A percentile compares a stretch with the other conserved stretches of the same genome.
Conservation (phyloP, 2,888 invertebrate species). For the Limulus polyphemus region DNA sequence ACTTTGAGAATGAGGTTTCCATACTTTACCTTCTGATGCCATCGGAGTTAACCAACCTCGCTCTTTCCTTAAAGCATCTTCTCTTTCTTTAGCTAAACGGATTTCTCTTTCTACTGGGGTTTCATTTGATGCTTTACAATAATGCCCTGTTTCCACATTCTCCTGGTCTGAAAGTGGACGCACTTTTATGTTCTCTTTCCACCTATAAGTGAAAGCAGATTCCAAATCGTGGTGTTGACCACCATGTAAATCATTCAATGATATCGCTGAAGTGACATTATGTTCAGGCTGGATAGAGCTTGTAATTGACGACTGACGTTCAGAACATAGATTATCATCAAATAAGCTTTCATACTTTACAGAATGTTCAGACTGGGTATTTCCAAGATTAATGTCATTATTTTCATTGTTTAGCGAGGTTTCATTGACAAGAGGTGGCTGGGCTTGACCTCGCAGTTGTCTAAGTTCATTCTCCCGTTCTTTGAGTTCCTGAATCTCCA, state of each 20-base stretch:
- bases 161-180: conserved; percentile 11
- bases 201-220: conserved; percentile 16
- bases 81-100: conserved; percentile 40
- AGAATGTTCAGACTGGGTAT: not conserved
- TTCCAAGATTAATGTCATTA: not conserved
- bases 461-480: conserved; percentile 42
- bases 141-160: conserved; percentile 12
- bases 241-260: conserved; percentile 1
- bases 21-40: not conserved
- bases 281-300: not conserved
- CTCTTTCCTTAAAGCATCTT: conserved; percentile 39
- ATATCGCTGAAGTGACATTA: not conserved
- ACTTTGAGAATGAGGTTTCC: conserved; percentile 2
- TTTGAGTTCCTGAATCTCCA: conserved; percentile 40
- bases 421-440: not conserved
- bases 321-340: no score
- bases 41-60: conserved; percentile 29
- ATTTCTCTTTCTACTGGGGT: conserved; percentile 45
- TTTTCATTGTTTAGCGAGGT: not conserved
- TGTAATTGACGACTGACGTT: not conserved
- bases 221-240: conserved; percentile 11
- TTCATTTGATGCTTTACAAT: conserved; percentile 27
- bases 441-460: conserved; percentile 28
- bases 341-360: no score
- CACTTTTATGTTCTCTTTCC: conserved; percentile 14